Conservation (phyloP, 2,797 vertebrate genomes). For the Gymnocypris eckloni region DNA sequence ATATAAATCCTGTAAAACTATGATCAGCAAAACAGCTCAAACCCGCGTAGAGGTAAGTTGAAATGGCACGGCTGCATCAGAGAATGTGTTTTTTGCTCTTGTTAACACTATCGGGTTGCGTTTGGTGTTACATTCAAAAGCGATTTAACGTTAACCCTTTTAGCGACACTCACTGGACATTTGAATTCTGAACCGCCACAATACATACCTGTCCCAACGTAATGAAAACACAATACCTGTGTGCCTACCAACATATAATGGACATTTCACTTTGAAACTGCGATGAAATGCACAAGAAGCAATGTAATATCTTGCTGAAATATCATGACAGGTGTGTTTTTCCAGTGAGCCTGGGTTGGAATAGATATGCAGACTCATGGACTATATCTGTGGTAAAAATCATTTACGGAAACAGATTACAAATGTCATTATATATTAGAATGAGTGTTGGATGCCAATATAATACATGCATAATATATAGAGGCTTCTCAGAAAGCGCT, state of each 20-base stretch:
- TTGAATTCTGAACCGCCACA: not conserved
- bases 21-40: not conserved
- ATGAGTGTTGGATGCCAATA: not conserved
- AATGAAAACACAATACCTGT: not conserved
- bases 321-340: not conserved
- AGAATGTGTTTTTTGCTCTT: not conserved
- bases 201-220: no score
- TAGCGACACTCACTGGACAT: not conserved
- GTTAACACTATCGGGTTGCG: not conserved
- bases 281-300: not conserved
- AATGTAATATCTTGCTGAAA: not conserved
- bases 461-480: constrained; percentile 1
- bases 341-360: not conserved
- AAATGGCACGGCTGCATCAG: no score
- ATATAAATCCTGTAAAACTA: not conserved
- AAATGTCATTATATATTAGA: not conserved
- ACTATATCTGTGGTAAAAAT: not conserved
- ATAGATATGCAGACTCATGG: not conserved
- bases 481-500: constrained; percentile 4
- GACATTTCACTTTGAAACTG: not conserved
- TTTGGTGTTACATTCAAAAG: not conserved
- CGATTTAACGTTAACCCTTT: not conserved
- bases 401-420: not conserved
- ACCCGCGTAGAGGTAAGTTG: not conserved
- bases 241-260: not conserved